Percentiles rank a stretch among this genome's conserved stretches.
Evolutionary conservation across 2,797 vertebrate species (phyloP).

Genomic region (Tamandua tetradactyla): DNA sequence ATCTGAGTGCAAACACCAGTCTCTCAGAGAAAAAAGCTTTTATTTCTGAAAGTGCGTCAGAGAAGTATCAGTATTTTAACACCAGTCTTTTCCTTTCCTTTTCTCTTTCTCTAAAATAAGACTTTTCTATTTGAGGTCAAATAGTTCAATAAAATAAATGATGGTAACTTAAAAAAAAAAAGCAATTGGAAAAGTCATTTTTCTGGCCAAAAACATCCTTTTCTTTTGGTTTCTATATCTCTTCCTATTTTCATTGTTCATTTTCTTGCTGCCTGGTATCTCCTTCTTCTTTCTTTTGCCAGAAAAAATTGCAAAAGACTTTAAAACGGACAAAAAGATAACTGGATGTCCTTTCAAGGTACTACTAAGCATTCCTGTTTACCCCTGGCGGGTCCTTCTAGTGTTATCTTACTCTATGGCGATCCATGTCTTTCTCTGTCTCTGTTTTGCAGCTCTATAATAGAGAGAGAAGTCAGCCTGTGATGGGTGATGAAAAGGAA

Average conservation of each 20-base stretch:
- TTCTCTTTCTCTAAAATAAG: slow-evolving; percentile 21
- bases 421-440: neutral
- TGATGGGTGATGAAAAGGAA: too few species aligned
- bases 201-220: neutral
- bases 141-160: slow-evolving; percentile 22
- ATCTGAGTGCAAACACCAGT: neutral
- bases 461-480: neutral
- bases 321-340: neutral
- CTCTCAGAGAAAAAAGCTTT: neutral
- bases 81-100: neutral
- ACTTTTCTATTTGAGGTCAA: neutral
- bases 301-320: neutral
- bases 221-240: neutral
- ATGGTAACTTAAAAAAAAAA: neutral
- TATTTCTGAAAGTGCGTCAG: neutral
- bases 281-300: neutral
- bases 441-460: neutral
- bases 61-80: neutral
- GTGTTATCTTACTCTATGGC: neutral
- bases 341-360: rapidly evolving
- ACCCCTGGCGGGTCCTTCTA: neutral
- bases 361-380: neutral
- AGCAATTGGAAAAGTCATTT: neutral
- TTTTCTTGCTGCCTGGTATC: neutral
- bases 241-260: neutral